Conservation (phyloP, 2,113 vertebrate genomes). For the Ageneiosus marmoratus region DNA sequence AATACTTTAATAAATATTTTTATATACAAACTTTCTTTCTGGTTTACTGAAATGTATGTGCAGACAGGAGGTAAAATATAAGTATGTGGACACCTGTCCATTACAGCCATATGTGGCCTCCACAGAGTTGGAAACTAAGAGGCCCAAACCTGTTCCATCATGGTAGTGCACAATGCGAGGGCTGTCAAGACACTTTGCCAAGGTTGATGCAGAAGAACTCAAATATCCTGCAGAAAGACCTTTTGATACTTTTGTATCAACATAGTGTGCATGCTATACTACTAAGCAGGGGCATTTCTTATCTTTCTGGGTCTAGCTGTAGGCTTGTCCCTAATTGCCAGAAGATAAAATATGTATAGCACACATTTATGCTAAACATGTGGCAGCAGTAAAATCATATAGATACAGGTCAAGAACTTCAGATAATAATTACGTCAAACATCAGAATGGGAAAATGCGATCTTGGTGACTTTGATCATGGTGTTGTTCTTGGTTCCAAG, state of each 20-base stretch:
- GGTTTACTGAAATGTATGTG: neutral
- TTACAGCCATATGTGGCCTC: too few relatives aligned
- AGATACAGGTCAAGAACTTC: neutral
- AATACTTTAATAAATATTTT: constrained; percentile 33
- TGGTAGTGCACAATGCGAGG: neutral
- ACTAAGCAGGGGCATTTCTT: neutral
- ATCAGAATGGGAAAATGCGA: neutral
- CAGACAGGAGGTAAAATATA: neutral
- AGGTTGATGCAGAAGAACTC: neutral
- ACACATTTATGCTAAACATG: neutral
- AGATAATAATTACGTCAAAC: neutral
- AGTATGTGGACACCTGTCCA: too few relatives aligned
- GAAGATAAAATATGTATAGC: neutral
- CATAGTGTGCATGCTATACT: neutral
- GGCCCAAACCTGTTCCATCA: neutral
- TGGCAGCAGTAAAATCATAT: neutral
- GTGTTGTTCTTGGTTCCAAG: neutral
- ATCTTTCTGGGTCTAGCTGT: neutral
- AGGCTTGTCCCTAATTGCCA: neutral
- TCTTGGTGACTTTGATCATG: neutral
- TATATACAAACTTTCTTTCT: neutral
- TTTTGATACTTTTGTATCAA: neutral
- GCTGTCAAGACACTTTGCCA: neutral
- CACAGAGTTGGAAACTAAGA: too few relatives aligned
- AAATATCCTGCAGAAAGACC: neutral